phyloP scores from a whole-genome alignment of 2,113 vertebrate species.

The Psephotus haematonotus region DNA sequence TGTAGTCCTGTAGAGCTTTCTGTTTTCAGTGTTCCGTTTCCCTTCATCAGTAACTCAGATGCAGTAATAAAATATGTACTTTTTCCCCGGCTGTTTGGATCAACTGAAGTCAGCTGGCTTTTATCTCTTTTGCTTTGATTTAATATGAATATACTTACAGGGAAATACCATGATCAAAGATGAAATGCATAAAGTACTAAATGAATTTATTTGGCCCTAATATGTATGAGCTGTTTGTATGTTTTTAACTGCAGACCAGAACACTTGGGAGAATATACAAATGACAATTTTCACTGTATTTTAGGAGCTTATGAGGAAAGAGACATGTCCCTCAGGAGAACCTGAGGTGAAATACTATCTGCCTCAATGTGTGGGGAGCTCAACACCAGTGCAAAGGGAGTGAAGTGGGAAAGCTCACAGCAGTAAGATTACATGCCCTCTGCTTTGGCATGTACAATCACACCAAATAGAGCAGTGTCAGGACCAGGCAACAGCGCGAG shows the following conservation, averaged over 20 bases:
- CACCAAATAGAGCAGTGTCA: not conserved
- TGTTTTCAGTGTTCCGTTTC: not conserved
- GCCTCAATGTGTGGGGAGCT: not conserved
- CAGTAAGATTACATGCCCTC: not conserved
- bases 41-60: not conserved
- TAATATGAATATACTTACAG: conserved; percentile 21
- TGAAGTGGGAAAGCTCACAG: not conserved
- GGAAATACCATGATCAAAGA: conserved; percentile 21
- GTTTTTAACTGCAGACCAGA: not conserved
- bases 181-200: not conserved
- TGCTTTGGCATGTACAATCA: not conserved
- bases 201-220: not conserved
- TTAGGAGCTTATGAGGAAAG: not conserved
- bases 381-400: not conserved
- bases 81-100: not conserved
- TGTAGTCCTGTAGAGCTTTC: not conserved
- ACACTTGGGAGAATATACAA: not conserved
- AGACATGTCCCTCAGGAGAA: too few relatives aligned
- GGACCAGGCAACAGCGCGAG: not conserved
- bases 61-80: not conserved
- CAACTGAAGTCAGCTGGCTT: conserved; percentile 1
- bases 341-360: not conserved
- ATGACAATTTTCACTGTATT: not conserved
- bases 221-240: not conserved
- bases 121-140: conserved; percentile 49